A percentile compares a stretch with the other conserved stretches of the same genome.
phyloP scores from a whole-genome alignment of 2,113 vertebrate species.

The Coracopsis vasa region DNA sequence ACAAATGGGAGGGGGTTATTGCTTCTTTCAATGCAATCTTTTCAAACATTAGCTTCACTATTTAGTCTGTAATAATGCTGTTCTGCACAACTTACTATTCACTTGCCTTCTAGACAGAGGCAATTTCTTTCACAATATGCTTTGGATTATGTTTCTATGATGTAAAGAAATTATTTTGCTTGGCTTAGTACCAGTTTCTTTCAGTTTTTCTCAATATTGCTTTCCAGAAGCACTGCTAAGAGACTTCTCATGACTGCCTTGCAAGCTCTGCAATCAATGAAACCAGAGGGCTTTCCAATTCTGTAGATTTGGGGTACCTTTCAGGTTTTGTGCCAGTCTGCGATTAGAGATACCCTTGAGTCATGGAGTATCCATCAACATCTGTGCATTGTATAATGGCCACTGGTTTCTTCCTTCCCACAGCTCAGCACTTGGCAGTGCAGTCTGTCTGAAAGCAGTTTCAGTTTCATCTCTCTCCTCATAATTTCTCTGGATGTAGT shows the following conservation, averaged over 20 bases:
- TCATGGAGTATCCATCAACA: not conserved
- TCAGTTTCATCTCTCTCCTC: not conserved
- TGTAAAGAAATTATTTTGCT: not conserved
- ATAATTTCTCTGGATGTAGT: not conserved
- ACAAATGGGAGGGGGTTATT: not conserved
- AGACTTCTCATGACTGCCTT: not conserved
- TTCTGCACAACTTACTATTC: not conserved
- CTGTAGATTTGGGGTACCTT: not conserved
- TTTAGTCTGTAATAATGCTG: not conserved
- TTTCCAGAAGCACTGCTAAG: not conserved
- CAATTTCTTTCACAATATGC: not conserved
- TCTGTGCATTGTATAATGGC: not conserved
- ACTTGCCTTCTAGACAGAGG: not conserved
- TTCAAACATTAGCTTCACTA: not conserved
- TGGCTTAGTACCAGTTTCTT: not conserved
- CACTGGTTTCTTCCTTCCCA: not conserved
- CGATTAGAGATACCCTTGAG: not conserved
- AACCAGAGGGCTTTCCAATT: not conserved
- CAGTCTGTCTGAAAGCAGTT: not conserved
- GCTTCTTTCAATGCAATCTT: not conserved
- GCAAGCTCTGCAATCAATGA: not conserved
- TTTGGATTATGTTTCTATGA: not conserved
- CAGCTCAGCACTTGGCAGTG: not conserved
- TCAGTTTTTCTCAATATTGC: not conserved
- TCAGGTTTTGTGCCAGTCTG: not conserved